Base-by-base conservation (phyloP, 2,113 vertebrate species). In the Carlito syrichta region DNA sequence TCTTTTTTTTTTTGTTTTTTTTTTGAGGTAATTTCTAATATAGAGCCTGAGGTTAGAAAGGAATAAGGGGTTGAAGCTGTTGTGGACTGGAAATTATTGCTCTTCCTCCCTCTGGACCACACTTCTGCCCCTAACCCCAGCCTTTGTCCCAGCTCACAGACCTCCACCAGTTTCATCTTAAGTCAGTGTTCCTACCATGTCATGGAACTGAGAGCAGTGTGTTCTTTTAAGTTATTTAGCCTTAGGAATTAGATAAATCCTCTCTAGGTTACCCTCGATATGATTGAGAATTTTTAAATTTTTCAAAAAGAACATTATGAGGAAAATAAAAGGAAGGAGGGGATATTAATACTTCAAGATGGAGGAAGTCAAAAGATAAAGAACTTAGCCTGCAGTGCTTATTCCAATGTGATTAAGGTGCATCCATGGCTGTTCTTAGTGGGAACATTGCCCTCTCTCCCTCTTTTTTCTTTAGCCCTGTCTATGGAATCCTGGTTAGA, bases 191-290 rank as follows among this genome's bases (percentile, higher is more conserved):
- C 27, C 82, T 68, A 43, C 77, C 40, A 54, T 23, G 4, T 85
- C 68, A 50, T 14, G 4, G 54, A 92, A 83, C 25, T 76, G 6
- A 66, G 40, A 90, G 48, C 56, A 81, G 30, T 91, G 86, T 96
- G 54, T 60, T 95, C 43, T 94, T 95, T 27, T 92, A 73, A 93
- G 52, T n/a, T 69, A 71, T 83, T 87, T 93, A 78, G 10, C 66
- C 50, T 76, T 91, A 93, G 45, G 32, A 93, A 82, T 63, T 76
- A 94, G n/a, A 73, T 91, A 96, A 93, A 90, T 63, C 22, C 52
- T 30, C 76, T 97, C 45, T 93, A 50, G 32, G 77, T 94, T 94
- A 73, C 66, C 43, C 16, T 69, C 90, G 88, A 81, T 50, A 77
- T 91, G 56, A n/a, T 62, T 89, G n/a, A 94, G 20, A 85, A 66